phyloP scores from a whole-genome alignment of 1,140 invertebrate species.

The Zaprionus africanus region DNA sequence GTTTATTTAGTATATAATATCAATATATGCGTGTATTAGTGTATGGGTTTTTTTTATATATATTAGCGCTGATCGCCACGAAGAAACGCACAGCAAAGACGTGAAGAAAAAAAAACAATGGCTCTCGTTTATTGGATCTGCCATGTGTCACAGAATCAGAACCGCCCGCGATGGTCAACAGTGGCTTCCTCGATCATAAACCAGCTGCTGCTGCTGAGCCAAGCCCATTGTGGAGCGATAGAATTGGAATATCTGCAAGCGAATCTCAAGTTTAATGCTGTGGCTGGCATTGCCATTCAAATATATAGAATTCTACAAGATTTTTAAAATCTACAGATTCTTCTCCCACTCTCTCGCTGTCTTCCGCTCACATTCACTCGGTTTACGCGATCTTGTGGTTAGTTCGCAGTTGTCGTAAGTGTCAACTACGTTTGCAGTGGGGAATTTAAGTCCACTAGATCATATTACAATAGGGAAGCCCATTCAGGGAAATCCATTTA shows the following conservation, averaged over 20 bases:
- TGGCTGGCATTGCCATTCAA: background rate
- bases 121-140: conserved; percentile 30
- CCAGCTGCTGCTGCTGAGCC: conserved; percentile 10
- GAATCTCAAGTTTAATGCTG: conserved; percentile 24
- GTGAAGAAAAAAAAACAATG: conserved; percentile 46
- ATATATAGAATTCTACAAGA: conserved; percentile 24
- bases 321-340: background rate
- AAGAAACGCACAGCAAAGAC: conserved; percentile 50
- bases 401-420: background rate
- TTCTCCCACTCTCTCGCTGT: background rate
- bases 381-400: conserved; percentile 4
- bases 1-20: conserved; percentile 28
- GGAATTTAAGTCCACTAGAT: background rate
- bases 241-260: conserved; percentile 29
- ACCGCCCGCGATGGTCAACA: conserved; percentile 2
- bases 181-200: conserved; percentile 48
- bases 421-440: conserved; percentile 6
- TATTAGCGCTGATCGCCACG: conserved; percentile 33
- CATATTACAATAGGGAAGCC: conserved; percentile 2
- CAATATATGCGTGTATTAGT: background rate
- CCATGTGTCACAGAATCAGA: conserved; percentile 43
- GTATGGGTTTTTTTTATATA: conserved; percentile 37
- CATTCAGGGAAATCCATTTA: conserved; percentile 4
- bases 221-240: conserved; percentile 14
- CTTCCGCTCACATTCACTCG: background rate